Conservation (phyloP, 2,888 invertebrate genomes). For the Ctena decussata region DNA sequence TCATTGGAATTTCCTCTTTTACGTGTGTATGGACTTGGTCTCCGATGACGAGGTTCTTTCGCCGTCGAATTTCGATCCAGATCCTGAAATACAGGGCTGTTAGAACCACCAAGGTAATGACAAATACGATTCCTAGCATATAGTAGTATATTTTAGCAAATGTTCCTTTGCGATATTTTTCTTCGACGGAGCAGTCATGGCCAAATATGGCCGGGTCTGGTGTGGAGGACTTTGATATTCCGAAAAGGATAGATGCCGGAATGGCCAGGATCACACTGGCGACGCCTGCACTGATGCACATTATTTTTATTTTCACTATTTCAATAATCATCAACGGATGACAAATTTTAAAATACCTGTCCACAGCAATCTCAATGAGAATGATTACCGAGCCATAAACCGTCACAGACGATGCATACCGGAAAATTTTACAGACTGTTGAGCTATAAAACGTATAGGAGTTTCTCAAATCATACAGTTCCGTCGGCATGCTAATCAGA, state of each 20-base stretch:
- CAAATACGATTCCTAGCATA: slow-evolving; percentile 69
- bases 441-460: slow-evolving; percentile 78
- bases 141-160: slow-evolving; percentile 72
- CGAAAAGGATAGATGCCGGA: slow-evolving; percentile 74
- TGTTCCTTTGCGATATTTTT: slow-evolving; percentile 66
- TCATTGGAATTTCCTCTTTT: slow-evolving; percentile 54
- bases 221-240: slow-evolving; percentile 70
- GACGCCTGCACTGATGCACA: slow-evolving; percentile 73
- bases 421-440: slow-evolving; percentile 76
- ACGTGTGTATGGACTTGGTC: slow-evolving; percentile 45
- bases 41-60: slow-evolving; percentile 59
- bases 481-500: slow-evolving; percentile 77
- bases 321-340: slow-evolving; percentile 74
- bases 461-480: slow-evolving; percentile 76
- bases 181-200: slow-evolving; percentile 78
- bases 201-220: slow-evolving; percentile 61
- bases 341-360: slow-evolving; percentile 82
- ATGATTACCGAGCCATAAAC: slow-evolving; percentile 79
- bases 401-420: slow-evolving; percentile 74
- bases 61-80: slow-evolving; percentile 66
- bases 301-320: slow-evolving; percentile 72
- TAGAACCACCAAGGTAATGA: slow-evolving; percentile 72
- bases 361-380: slow-evolving; percentile 79
- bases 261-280: slow-evolving; percentile 71
- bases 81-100: slow-evolving; percentile 74